Percentiles rank a stretch among this genome's conserved stretches.
Conservation (phyloP, 1,140 invertebrate species). For the Periplaneta americana region DNA sequence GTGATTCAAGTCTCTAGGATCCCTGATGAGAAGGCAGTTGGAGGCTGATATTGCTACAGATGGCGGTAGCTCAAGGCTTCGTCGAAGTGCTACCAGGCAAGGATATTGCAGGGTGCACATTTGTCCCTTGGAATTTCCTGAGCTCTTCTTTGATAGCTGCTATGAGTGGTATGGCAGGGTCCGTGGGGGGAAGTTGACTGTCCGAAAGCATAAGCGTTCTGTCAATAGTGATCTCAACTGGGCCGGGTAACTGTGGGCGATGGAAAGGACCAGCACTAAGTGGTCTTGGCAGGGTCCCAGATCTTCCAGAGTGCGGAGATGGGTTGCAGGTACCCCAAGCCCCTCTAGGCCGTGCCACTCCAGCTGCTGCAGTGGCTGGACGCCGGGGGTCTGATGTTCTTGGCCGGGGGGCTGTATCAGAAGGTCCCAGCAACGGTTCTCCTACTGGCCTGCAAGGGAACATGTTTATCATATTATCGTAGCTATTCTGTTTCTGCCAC, state of each 20-base stretch:
- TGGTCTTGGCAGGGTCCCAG: conserved; percentile 33
- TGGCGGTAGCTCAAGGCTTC: neutral
- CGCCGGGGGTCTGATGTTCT: conserved; percentile 34
- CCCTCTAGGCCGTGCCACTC: conserved; percentile 28
- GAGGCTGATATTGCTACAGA: neutral
- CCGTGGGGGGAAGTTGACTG: conserved; percentile 40
- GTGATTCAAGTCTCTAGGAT: neutral
- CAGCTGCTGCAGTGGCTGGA: conserved; percentile 22
- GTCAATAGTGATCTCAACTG: neutral
- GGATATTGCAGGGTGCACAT: neutral
- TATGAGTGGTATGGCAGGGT: conserved; percentile 58
- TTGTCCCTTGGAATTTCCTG: conserved; percentile 23
- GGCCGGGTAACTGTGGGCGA: conserved; percentile 29
- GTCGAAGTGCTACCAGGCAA: neutral
- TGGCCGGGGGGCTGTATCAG: conserved; percentile 28
- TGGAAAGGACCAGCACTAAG: conserved; percentile 56
- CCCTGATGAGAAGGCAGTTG: neutral
- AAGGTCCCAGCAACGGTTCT: conserved; percentile 22
- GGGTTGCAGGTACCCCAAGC: conserved; percentile 38
- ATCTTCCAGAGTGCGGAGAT: neutral
- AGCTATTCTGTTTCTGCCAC: too few relatives aligned
- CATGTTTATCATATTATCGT: too few relatives aligned
- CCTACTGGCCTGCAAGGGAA: conserved; percentile 23
- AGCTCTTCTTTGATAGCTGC: conserved; percentile 56
- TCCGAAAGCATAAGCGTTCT: conserved; percentile 29